These are phyloP conservation scores for Sinocyclocheilus maitianheensis DNA, from an alignment of 2,113 vertebrate species.

Conservation along the genomic window DNA sequence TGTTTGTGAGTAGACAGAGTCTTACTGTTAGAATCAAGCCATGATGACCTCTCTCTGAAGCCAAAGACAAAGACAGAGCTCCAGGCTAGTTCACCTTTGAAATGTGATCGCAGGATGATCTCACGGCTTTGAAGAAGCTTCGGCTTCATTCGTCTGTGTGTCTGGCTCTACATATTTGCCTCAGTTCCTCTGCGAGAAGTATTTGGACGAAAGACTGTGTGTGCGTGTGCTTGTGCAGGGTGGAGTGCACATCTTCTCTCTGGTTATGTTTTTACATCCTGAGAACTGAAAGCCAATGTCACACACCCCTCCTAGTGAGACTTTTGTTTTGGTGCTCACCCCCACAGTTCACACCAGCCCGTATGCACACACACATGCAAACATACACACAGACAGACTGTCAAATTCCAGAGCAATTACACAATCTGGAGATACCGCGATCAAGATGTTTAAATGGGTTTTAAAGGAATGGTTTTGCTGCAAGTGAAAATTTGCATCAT, in stretches of 20 bases:
- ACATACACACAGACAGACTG: too few relatives aligned
- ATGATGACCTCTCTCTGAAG: constrained; percentile 5
- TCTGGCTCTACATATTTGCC: constrained; percentile 30
- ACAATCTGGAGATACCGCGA: background rate
- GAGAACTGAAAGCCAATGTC: background rate
- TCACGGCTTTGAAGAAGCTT: constrained; percentile 46
- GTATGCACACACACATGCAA: background rate
- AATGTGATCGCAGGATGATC: constrained; percentile 49
- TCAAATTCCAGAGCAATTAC: background rate
- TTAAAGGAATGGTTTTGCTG: background rate
- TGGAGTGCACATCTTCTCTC: background rate
- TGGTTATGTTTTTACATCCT: constrained; percentile 14
- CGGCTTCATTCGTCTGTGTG: constrained; percentile 23
- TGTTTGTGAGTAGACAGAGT: constrained; percentile 19
- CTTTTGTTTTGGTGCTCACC: background rate
- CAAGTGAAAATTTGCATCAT: background rate
- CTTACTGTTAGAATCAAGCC: background rate
- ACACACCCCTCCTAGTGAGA: background rate
- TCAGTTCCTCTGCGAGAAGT: background rate
- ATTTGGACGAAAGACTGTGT: background rate
- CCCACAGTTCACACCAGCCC: background rate
- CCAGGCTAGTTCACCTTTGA: constrained; percentile 50
- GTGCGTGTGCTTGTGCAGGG: background rate
- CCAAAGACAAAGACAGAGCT: constrained; percentile 33
- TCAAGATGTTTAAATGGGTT: background rate